Evolutionary conservation across 2,797 vertebrate species (phyloP).

Genomic region (Aphelocoma californica): DNA sequence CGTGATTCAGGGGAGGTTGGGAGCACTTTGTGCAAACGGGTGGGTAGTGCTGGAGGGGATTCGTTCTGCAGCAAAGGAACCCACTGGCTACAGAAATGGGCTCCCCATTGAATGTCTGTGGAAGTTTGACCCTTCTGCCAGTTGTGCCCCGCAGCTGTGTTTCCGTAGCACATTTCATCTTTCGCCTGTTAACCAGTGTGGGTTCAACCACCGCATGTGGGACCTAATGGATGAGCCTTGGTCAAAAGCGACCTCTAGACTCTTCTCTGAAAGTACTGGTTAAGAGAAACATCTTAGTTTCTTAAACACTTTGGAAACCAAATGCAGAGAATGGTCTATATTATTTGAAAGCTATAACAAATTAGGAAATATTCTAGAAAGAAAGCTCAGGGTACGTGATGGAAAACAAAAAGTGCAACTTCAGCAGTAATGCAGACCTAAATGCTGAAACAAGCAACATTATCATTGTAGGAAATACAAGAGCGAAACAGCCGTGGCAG

Average conservation of each 20-base stretch:
- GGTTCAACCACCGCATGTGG: not conserved
- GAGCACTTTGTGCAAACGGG: not conserved
- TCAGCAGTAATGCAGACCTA: not conserved
- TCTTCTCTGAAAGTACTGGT: not conserved
- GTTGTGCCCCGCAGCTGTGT: not conserved
- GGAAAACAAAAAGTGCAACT: not conserved
- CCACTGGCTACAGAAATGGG: not conserved
- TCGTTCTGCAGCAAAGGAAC: not conserved
- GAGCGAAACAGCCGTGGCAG: not conserved
- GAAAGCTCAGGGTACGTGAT: not conserved
- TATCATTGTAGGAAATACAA: accelerated
- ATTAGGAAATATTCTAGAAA: not conserved
- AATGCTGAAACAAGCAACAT: not conserved
- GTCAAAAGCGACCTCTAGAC: not conserved
- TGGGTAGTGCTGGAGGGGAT: not conserved
- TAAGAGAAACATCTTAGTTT: not conserved
- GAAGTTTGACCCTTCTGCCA: not conserved
- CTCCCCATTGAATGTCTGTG: accelerated
- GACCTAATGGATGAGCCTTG: no score
- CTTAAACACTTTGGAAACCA: not conserved
- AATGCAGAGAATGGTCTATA: not conserved
- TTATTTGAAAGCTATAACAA: not conserved
- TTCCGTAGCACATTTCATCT: not conserved
- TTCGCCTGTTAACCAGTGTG: not conserved
- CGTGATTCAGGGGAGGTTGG: no score